phyloP scores from a whole-genome alignment of 2,113 vertebrate species.

The Philantomba maxwellii region DNA sequence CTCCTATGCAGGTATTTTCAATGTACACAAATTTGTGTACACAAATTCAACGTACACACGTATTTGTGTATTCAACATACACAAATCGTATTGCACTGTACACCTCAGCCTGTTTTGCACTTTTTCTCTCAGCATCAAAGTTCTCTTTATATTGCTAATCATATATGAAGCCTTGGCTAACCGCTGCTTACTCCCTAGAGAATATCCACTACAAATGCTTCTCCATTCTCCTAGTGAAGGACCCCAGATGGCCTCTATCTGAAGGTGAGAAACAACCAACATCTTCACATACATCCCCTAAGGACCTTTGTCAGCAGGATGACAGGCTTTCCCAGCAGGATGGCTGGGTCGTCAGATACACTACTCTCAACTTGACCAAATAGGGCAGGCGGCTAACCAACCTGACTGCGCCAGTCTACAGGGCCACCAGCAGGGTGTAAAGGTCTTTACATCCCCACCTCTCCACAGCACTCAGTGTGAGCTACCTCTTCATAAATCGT shows the following conservation, averaged over 20 bases:
- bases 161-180: neutral
- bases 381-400: neutral
- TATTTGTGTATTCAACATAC: neutral
- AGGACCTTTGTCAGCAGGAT: neutral
- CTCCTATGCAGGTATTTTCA: neutral
- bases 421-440: too few relatives aligned
- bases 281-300: neutral
- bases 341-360: neutral
- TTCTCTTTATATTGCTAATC: neutral
- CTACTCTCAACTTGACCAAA: neutral
- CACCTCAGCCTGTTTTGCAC: neutral
- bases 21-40: neutral
- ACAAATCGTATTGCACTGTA: neutral
- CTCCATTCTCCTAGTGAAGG: neutral
- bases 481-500: neutral
- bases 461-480: neutral
- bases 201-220: neutral
- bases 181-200: neutral
- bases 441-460: neutral
- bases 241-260: neutral
- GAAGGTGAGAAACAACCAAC: neutral
- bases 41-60: too few relatives aligned
- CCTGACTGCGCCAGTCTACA: rapidly evolving
- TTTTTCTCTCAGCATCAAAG: neutral
- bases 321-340: neutral